Conservation (phyloP, 2,797 vertebrate genomes). For the Cheracebus regulus region DNA sequence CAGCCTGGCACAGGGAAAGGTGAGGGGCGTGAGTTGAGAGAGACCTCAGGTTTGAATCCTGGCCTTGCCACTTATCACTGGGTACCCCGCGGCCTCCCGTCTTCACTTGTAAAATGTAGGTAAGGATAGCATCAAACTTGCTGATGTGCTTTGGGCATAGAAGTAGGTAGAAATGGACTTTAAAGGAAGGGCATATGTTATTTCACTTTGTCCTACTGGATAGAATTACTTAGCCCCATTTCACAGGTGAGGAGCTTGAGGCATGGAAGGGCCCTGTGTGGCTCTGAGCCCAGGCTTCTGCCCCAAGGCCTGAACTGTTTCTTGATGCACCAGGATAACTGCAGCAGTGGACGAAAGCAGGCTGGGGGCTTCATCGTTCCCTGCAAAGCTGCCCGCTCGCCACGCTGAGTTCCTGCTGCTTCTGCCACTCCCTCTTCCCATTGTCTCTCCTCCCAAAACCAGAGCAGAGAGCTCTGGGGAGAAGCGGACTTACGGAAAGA, state of each 20-base stretch:
- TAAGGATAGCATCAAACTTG: background rate
- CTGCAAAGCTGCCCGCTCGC: background rate
- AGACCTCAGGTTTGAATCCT: background rate
- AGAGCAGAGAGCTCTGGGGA: background rate
- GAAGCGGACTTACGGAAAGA: background rate
- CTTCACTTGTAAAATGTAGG: background rate
- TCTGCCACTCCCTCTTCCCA: background rate
- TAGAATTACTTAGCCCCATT: background rate
- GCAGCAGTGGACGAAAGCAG: rapidly evolving
- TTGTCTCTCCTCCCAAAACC: background rate
- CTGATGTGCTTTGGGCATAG: background rate
- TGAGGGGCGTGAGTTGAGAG: background rate
- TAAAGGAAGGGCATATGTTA: background rate
- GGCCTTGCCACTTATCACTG: background rate
- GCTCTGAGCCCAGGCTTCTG: background rate
- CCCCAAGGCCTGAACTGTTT: background rate
- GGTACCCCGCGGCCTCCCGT: rapidly evolving
- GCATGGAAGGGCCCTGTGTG: rapidly evolving
- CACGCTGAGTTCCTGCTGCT: background rate
- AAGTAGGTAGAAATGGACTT: background rate
- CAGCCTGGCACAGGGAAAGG: background rate
- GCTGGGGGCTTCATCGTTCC: background rate
- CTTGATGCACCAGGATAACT: background rate
- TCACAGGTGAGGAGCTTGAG: background rate
- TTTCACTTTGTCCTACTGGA: background rate